Percentiles rank a stretch among this genome's conserved stretches.
These are phyloP conservation scores for Rhyacophila evoluta DNA, from an alignment of 2,888 invertebrate species.

Conservation along the genomic window DNA sequence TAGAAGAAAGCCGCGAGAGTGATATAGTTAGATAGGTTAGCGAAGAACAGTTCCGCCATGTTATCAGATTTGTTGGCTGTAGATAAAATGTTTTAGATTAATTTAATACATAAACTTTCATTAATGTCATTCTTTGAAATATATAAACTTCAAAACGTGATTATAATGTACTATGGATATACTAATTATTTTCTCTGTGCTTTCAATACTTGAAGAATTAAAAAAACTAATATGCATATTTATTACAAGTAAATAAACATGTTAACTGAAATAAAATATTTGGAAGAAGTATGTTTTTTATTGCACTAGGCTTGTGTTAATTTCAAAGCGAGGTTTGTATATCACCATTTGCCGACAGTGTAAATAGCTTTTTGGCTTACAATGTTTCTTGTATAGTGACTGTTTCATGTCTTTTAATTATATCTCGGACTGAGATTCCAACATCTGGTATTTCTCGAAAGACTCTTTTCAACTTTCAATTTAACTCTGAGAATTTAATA, in stretches of 20 bases:
- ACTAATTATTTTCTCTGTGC: constrained; percentile 1
- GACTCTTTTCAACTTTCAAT: background rate
- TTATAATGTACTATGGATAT: constrained; percentile 27
- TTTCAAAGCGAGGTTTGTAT: constrained; percentile 23
- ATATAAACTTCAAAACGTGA: constrained; percentile 17
- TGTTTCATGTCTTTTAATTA: background rate
- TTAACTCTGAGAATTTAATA: no score
- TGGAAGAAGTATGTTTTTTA: constrained; percentile 23
- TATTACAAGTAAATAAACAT: constrained; percentile 22
- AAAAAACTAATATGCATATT: background rate
- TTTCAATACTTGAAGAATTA: background rate
- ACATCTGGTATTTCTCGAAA: background rate
- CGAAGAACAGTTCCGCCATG: constrained; percentile 34
- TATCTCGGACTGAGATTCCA: constrained; percentile 3
- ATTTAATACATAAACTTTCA: constrained; percentile 35
- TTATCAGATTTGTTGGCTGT: constrained; percentile 47
- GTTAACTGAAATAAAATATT: constrained; percentile 24
- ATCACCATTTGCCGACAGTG: background rate
- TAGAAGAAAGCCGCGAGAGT: constrained; percentile 20
- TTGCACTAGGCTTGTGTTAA: background rate
- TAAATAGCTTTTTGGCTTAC: constrained; percentile 27
- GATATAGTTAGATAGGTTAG: constrained; percentile 30
- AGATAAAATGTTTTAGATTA: constrained; percentile 48
- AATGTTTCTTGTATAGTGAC: constrained; percentile 20
- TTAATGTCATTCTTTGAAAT: constrained; percentile 28